Conservation (phyloP, 2,113 vertebrate genomes). For the Strix aluco region DNA sequence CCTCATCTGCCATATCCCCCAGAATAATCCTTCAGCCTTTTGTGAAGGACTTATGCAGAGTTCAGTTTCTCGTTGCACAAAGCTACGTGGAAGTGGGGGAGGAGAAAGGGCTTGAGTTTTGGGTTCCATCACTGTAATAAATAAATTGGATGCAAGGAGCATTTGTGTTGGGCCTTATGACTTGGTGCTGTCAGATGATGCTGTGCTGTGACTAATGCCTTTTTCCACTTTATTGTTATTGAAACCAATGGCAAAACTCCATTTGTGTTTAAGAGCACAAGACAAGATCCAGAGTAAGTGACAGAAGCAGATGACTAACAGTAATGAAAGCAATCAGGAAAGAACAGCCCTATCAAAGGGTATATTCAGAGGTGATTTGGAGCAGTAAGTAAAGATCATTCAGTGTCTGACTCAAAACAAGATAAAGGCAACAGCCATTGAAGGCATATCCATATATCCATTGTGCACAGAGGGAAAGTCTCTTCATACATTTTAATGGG, state of each 20-base stretch:
- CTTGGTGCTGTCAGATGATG: not conserved
- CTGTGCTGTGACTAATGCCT: not conserved
- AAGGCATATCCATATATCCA: not conserved
- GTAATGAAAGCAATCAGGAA: slow-evolving; percentile 3
- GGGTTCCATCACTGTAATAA: not conserved
- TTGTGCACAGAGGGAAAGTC: not conserved
- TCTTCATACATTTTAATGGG: not conserved
- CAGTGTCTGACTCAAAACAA: not conserved
- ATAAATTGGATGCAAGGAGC: not conserved
- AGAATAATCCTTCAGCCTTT: not conserved
- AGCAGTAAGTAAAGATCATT: not conserved
- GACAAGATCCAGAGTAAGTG: not conserved
- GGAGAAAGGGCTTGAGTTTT: not conserved
- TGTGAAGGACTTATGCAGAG: not conserved
- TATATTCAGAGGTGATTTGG: not conserved
- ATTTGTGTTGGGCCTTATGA: not conserved
- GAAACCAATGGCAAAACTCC: slow-evolving; percentile 16
- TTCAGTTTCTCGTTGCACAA: not conserved
- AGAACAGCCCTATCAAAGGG: not conserved
- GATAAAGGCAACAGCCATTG: not conserved
- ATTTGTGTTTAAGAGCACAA: not conserved
- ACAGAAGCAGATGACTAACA: not conserved
- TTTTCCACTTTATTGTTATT: not conserved
- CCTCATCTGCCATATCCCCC: not conserved
- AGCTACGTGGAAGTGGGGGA: not conserved